phyloP scores from a whole-genome alignment of 2,888 invertebrate species.

The Marronus borbonicus region DNA sequence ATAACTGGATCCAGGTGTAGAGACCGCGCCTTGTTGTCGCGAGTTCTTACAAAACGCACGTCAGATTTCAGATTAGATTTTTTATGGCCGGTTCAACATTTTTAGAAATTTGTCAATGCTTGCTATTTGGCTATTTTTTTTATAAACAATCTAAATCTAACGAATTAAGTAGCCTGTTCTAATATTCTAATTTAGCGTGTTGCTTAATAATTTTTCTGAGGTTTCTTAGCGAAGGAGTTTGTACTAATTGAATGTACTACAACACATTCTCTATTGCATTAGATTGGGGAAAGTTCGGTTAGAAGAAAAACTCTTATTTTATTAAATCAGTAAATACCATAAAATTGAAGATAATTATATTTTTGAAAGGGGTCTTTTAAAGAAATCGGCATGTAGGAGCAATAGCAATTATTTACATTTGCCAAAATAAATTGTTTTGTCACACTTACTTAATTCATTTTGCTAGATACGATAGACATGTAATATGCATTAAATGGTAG shows the following conservation, averaged over 20 bases:
- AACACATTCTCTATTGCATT: neutral
- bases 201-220: neutral
- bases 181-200: neutral
- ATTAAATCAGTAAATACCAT: neutral
- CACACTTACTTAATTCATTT: neutral
- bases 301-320: neutral
- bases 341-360: neutral
- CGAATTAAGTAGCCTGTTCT: neutral
- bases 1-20: neutral
- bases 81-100: conserved; percentile 13
- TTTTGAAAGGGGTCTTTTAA: neutral
- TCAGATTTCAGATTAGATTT: conserved; percentile 38
- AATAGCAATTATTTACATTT: neutral
- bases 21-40: conserved; percentile 45
- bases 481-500: neutral
- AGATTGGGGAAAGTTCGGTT: neutral
- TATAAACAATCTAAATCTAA: neutral
- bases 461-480: neutral
- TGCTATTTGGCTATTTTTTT: neutral
- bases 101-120: conserved; percentile 14
- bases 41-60: conserved; percentile 43
- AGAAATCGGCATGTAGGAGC: neutral
- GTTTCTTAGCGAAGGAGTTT: neutral
- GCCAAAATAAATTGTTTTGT: neutral
- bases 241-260: neutral